phyloP scores from a whole-genome alignment of 1,140 invertebrate genomes.

The Panagrolaimus sp. region DNA sequence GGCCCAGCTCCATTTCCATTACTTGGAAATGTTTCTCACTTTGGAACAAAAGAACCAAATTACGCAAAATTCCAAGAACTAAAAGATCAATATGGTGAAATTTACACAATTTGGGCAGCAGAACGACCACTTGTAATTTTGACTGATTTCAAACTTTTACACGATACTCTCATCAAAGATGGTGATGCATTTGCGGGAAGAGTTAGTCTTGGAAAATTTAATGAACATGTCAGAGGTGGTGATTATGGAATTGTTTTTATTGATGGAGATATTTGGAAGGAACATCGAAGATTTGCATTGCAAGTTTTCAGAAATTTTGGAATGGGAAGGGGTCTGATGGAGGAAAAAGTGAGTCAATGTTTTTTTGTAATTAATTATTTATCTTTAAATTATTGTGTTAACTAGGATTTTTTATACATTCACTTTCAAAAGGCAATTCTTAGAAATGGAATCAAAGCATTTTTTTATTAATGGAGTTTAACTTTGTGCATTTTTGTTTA shows the following conservation, averaged over 20 bases:
- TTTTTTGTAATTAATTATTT: background rate
- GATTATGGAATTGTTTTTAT: conserved; percentile 23
- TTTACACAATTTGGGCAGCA: conserved; percentile 21
- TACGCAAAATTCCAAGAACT: conserved; percentile 2
- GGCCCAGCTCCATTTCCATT: background rate
- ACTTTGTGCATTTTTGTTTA: too few species aligned
- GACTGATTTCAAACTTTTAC: conserved; percentile 17
- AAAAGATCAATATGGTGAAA: conserved; percentile 21
- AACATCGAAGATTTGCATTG: conserved; percentile 29
- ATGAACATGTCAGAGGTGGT: conserved; percentile 2
- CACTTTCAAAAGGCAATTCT: too few species aligned
- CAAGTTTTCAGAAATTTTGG: conserved; percentile 28
- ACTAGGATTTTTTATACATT: too few species aligned
- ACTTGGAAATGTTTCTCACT: background rate
- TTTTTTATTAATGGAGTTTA: too few species aligned
- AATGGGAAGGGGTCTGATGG: conserved; percentile 30
- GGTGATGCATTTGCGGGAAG: conserved; percentile 16
- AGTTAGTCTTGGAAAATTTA: conserved; percentile 5
- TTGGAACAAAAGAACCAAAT: too few species aligned
- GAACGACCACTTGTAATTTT: conserved; percentile 21
- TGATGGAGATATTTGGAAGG: conserved; percentile 24
- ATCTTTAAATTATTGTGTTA: too few species aligned
- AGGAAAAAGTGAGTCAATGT: conserved; percentile 24
- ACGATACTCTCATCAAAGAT: conserved; percentile 19
- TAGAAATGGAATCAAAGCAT: too few species aligned